Evolutionary conservation across 2,113 vertebrate genomes (phyloP).

Genomic region (Clarias gariepinus): DNA sequence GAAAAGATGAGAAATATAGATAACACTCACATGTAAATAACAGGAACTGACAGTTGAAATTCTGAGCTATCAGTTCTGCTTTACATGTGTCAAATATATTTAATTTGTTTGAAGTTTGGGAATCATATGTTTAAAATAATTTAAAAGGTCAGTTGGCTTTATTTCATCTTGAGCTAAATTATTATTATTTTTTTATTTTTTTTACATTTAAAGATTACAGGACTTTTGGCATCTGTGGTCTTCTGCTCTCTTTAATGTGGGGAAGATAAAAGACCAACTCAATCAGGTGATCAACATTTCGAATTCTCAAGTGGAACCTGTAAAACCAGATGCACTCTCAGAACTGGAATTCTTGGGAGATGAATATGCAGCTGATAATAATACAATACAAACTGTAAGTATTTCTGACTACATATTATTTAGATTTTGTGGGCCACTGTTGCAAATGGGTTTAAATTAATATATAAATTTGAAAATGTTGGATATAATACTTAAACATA

Average conservation of each 20-base stretch:
- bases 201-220: background rate
- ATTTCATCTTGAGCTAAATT: background rate
- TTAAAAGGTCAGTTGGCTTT: background rate
- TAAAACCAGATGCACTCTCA: background rate
- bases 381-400: conserved; percentile 19
- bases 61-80: background rate
- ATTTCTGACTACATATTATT: background rate
- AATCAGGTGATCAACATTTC: background rate
- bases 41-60: background rate
- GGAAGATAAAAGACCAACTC: background rate
- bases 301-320: background rate
- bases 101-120: background rate
- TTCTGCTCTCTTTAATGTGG: background rate
- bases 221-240: background rate
- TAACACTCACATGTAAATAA: background rate
- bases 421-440: background rate
- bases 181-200: background rate
- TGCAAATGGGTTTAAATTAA: background rate
- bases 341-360: background rate
- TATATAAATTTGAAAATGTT: background rate
- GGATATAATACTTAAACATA: background rate
- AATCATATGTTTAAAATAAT: background rate
- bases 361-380: background rate
- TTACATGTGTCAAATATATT: too few relatives aligned
- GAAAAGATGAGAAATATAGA: too few relatives aligned